These are phyloP conservation scores for Dioctria rufipes DNA, from an alignment of 2,888 invertebrate genomes.

Conservation along the genomic window DNA sequence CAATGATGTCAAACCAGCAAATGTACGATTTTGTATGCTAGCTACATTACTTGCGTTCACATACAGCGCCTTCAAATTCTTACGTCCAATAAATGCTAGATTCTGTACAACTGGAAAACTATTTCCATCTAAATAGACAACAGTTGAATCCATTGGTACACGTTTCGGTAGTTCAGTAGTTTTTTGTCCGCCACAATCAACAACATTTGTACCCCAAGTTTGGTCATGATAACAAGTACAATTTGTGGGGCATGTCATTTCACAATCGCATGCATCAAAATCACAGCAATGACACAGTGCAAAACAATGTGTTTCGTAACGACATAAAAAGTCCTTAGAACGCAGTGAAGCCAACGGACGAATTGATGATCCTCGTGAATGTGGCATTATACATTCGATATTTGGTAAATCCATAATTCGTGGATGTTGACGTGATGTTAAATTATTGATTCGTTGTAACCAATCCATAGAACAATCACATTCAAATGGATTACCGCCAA, in stretches of 20 bases:
- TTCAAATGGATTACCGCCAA: constrained; percentile 94
- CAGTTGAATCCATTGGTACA: constrained; percentile 96
- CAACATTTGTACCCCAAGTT: constrained; percentile 93
- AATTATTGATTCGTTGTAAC: constrained; percentile 90
- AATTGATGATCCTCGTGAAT: constrained; percentile 86
- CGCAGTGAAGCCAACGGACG: constrained; percentile 84
- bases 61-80: constrained; percentile 89
- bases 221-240: constrained; percentile 97
- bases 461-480: constrained; percentile 98
- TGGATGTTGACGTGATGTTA: constrained; percentile 88
- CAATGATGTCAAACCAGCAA: constrained; percentile 88
- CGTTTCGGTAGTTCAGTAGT: constrained; percentile 85
- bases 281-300: constrained; percentile 96
- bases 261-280: constrained; percentile 96
- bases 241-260: constrained; percentile 95
- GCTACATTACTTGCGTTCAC: constrained; percentile 90
- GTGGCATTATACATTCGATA: constrained; percentile 90
- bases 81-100: constrained; percentile 93
- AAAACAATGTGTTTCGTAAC: constrained; percentile 94
- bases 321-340: constrained; percentile 92
- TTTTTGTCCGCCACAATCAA: constrained; percentile 88
- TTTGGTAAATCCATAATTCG: constrained; percentile 91
- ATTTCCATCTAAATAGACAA: constrained; percentile 93
- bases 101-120: constrained; percentile 87
- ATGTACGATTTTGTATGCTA: constrained; percentile 91